Evolutionary conservation across 2,797 vertebrate genomes (phyloP).

Genomic region (Sebastes taczanowskii): DNA sequence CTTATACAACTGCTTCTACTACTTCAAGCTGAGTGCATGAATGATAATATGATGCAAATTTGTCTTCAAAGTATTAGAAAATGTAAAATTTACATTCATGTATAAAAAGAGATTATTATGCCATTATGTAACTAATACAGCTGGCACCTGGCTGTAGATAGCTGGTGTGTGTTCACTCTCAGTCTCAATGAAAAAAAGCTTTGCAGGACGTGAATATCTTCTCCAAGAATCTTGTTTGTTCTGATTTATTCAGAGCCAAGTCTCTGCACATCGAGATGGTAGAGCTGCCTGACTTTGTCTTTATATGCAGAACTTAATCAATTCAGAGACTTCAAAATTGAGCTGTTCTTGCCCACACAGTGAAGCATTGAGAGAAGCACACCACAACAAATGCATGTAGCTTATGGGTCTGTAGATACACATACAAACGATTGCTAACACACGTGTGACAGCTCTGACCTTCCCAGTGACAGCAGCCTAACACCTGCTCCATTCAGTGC

Average conservation of each 20-base stretch:
- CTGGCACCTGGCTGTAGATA: neutral
- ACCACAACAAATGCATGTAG: neutral
- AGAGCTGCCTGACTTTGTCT: neutral
- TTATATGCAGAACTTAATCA: neutral
- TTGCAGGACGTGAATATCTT: neutral
- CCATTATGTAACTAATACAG: neutral
- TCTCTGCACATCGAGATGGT: neutral
- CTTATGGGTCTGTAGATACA: neutral
- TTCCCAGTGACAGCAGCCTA: slow-evolving; percentile 45
- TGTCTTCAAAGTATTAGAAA: neutral
- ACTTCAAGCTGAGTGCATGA: neutral
- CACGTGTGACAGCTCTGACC: slow-evolving; percentile 58
- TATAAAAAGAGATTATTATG: neutral
- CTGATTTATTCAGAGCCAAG: neutral
- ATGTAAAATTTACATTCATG: neutral
- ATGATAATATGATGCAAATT: neutral
- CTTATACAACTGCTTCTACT: neutral
- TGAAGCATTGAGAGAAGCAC: neutral
- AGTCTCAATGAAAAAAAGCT: neutral
- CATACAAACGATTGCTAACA: slow-evolving; percentile 9
- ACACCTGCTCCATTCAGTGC: slow-evolving; percentile 5
- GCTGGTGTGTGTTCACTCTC: neutral
- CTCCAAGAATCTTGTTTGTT: neutral
- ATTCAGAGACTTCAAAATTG: neutral
- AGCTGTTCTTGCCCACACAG: neutral